Evolutionary conservation across 2,113 vertebrate genomes (phyloP), one percentile per base, ranked within the genome.

Genomic region (Odobenus rosmarus): DNA sequence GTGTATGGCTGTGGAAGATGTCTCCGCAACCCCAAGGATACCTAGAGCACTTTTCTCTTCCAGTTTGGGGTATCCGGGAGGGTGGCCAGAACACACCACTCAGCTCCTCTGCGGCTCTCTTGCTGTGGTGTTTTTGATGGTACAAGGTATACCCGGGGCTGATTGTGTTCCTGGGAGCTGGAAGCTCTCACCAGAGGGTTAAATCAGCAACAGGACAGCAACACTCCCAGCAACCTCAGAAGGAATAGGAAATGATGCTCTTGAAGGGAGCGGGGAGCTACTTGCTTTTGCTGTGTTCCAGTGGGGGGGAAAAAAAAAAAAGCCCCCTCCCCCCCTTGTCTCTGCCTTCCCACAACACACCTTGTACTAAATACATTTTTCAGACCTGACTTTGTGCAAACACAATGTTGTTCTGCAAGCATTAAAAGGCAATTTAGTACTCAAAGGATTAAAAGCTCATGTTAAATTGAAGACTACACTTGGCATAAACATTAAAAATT

Each of bases 401-500:
- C 99, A 99, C 98, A 98, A 97, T 99, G 99, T 99, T 99, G 98
- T 99, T 99, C 99, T 98, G 98, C 98, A 98, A 99, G 99, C 99
- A 99, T 99, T 99, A 99, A 99, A 99, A 99, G 99, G 99, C 99
- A 99, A 99, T 99, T 99, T 99, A 99, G 99, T 99, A 99, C 99
- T 99, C 99, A 98, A 99, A 99, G 99, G 99, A 99, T 99, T 99
- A 99, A 99, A 99, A 99, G 99, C 99, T 99, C 99, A 99, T 99
- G 99, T 99, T 99, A 99, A 99, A 99, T 99, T 99, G 99, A 99
- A 99, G 99, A 99, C 99, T 99, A 99, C 99, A 99, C 99, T 99
- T 99, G 99, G 99, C 99, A 99, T 99, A 99, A 99, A 99, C 99
- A 99, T 99, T 99, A 99, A 99, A 99, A 99, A 99, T 99, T 99